Base-by-base conservation (phyloP, 2,113 vertebrate species). In the Mesembrinibis cayennensis region DNA sequence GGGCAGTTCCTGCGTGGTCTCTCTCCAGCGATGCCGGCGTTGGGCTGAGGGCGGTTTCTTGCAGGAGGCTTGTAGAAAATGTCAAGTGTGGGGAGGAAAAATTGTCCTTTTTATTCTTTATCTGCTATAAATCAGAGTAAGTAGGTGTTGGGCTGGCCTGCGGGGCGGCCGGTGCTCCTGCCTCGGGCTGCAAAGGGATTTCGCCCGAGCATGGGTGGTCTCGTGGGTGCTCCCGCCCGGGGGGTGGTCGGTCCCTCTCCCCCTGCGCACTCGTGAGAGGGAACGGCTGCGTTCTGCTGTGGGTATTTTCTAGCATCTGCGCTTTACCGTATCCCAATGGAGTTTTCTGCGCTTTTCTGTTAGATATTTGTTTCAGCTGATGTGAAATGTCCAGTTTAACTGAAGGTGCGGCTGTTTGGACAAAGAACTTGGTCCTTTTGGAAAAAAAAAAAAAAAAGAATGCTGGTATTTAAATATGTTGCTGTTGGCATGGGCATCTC, bases 291-390 rank as follows among this genome's bases (percentile, higher is more conserved):
- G 0, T 77, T 77, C 62, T 40, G 34, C 29, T 26, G 32, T 11
- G 23, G 53, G 4, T 10, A 8, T 69, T 70, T 9, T 27, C 9
- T 27, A 9, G 47, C 13, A 5, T 29, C 55, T 32, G 18, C 52
- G 3, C 49, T 50, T 70, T 47, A 11, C 40, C 1, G 0, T 10
- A 17, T 62, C 47, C 47, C 0, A 1, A 17, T 0, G 5, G n/a
- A 22, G 42, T 63, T 71, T 69, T 29, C 32, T 27, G 19, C 2
- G 1, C 34, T 71, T 74, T 3, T 0, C 34, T 45, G 17, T 58
- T 40, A 25, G 30, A 3, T 47, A 7, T 6, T 49, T 66, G 27
- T 34, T 62, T 56, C 7, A 13, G n/a, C 26, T 56, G 56, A 45
- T 38, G 38, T 23, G 21, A 22, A 47, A 23, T 8, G 8, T 58